Percentiles rank a stretch among this genome's conserved stretches.
Conservation (phyloP, 2,888 invertebrate species). For the Spilarctia lutea region DNA sequence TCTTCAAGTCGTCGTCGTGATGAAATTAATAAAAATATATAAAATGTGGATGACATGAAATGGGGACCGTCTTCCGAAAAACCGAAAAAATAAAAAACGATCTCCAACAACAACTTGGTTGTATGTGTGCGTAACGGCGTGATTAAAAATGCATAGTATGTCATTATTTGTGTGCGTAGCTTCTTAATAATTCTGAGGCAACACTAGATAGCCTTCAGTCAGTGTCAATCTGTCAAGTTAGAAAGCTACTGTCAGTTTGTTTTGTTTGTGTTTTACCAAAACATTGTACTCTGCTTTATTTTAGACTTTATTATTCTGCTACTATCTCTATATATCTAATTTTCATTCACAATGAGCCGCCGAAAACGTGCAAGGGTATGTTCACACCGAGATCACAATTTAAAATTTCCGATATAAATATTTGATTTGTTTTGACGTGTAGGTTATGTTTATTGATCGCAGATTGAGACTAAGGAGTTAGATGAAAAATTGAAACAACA, state of each 20-base stretch:
- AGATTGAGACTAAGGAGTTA: slow-evolving; percentile 86
- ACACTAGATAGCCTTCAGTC: no score
- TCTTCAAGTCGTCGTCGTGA: no score
- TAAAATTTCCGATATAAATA: slow-evolving; percentile 11
- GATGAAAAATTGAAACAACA: slow-evolving; percentile 89
- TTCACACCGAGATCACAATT: background rate
- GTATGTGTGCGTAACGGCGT: no score
- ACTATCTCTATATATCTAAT: background rate
- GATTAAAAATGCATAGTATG: no score
- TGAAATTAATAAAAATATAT: no score
- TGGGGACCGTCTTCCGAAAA: no score
- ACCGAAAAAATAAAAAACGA: no score
- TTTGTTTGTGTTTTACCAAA: slow-evolving; percentile 19
- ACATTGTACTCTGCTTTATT: background rate
- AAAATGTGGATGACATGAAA: no score
- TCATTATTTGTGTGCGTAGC: no score
- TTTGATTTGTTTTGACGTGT: slow-evolving; percentile 45
- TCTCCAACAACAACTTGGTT: no score
- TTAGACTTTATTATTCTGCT: background rate
- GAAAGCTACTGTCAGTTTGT: background rate
- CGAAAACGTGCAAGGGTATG: slow-evolving; percentile 86
- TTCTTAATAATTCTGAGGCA: no score
- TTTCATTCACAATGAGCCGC: slow-evolving; percentile 82
- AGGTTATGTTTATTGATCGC: slow-evolving; percentile 88
- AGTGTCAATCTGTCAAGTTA: background rate